phyloP scores from a whole-genome alignment of 2,113 vertebrate genomes.

The Delphinapterus leucas region DNA sequence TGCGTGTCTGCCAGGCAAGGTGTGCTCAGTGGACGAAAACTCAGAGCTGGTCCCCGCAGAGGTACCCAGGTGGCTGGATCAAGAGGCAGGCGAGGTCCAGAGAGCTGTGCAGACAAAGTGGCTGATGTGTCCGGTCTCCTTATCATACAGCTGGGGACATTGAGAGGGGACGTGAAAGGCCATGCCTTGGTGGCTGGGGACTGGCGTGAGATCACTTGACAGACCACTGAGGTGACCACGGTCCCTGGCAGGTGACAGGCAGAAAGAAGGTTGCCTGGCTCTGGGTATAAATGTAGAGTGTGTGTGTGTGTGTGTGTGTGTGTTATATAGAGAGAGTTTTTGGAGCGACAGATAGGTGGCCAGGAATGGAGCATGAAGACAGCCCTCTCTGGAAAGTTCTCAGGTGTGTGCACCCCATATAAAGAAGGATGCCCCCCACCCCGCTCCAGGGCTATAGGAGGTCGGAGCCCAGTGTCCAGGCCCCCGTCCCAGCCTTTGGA shows the following conservation, averaged over 20 bases:
- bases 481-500: neutral
- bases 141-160: neutral
- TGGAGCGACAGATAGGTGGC: neutral
- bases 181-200: neutral
- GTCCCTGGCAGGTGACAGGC: neutral
- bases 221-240: neutral
- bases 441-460: neutral
- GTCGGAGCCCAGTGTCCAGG: neutral
- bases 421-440: neutral
- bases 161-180: neutral
- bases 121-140: neutral
- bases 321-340: neutral
- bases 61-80: neutral
- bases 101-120: neutral
- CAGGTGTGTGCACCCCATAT: neutral
- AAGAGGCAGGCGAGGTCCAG: neutral
- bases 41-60: neutral
- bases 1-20: accelerated
- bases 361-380: neutral
- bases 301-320: neutral
- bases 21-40: accelerated
- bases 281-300: neutral
- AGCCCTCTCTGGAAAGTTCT: neutral
- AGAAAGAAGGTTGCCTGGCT: neutral
- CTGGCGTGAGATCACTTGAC: neutral